Base-by-base conservation (phyloP, 2,888 invertebrate species). In the Drosophila neonasuta region DNA sequence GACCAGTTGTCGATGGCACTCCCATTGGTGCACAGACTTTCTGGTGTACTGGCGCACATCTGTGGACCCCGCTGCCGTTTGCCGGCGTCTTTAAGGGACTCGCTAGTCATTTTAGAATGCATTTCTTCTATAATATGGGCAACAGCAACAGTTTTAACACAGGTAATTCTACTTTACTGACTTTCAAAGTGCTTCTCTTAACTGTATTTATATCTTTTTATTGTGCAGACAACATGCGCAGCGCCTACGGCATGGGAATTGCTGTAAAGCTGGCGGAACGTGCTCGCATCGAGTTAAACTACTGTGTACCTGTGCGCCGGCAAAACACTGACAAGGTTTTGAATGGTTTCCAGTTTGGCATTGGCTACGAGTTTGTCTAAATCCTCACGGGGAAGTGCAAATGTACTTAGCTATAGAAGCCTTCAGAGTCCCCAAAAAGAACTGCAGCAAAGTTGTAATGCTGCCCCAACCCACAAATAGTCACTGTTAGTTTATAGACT, bases 271-370 rank as follows among this genome's bases (percentile, higher is more conserved):
- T 99, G 62, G 97, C 95, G 76, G 93, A 96, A 75, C 92, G 95
- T 71, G 98, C 97, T n/a, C 93, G 98, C 62, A 92, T 99, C 58
- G 99, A 99, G 92, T 93, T 99, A 57, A 99, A 99, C 92, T 97
- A 99, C 92, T 96, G 96, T 90, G 91, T 96, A 87, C 99, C 99
- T 44, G 84, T 96, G 58, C 91, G 92, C 49, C 93, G 93, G 71
- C 92, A 93, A 74, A 91, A 92, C 66, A 94, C 92, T 11, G 97
- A 97, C 91, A 92, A 90, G 78, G 79, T 92, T 58, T 92, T 93
- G 55, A 93, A 93, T 70, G 96, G 96, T 45, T 93, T 97, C 80
- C 97, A 97, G 91, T 94, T 97, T 88, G 97, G 97, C 36, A 93
- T 97, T 77, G 97, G 96, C 32, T 93, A 96, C 55, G 94, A 95